Evolutionary conservation across 2,888 invertebrate genomes (phyloP).

Genomic region (Nudaria mundana): DNA sequence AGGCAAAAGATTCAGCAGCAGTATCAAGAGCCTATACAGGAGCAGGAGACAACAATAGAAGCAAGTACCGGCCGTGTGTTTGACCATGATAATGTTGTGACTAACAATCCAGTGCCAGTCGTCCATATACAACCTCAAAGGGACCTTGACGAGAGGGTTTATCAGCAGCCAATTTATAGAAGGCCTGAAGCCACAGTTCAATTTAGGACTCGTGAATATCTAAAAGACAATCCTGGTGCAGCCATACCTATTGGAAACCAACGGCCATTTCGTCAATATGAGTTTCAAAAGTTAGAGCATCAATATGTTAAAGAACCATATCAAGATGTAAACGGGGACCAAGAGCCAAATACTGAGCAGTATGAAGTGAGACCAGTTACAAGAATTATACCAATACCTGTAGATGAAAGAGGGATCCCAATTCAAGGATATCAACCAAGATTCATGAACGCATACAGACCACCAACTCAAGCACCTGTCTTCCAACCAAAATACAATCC

Average conservation of each 20-base stretch:
- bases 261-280: slow-evolving; percentile 73
- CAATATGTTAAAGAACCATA: slow-evolving; percentile 60
- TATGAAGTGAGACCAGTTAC: slow-evolving; percentile 65
- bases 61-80: slow-evolving; percentile 78
- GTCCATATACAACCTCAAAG: slow-evolving; percentile 76
- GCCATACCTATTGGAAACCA: slow-evolving; percentile 76
- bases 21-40: slow-evolving; percentile 62
- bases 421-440: slow-evolving; percentile 65
- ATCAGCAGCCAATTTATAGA: slow-evolving; percentile 65
- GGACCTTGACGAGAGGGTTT: slow-evolving; percentile 57
- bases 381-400: slow-evolving; percentile 68
- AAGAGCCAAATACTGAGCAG: slow-evolving; percentile 57
- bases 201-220: slow-evolving; percentile 71
- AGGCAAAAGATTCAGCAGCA: slow-evolving; percentile 73
- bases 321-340: slow-evolving; percentile 41
- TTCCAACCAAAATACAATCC: slow-evolving; percentile 71
- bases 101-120: slow-evolving; percentile 77
- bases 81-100: slow-evolving; percentile 70
- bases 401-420: slow-evolving; percentile 71
- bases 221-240: slow-evolving; percentile 73
- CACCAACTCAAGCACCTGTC: slow-evolving; percentile 32
- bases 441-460: slow-evolving; percentile 61
- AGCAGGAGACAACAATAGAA: slow-evolving; percentile 72
- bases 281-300: slow-evolving; percentile 73
- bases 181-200: slow-evolving; percentile 58